Base-by-base conservation (phyloP, 1,140 invertebrate species). In the Macrocentrus cingulum region DNA sequence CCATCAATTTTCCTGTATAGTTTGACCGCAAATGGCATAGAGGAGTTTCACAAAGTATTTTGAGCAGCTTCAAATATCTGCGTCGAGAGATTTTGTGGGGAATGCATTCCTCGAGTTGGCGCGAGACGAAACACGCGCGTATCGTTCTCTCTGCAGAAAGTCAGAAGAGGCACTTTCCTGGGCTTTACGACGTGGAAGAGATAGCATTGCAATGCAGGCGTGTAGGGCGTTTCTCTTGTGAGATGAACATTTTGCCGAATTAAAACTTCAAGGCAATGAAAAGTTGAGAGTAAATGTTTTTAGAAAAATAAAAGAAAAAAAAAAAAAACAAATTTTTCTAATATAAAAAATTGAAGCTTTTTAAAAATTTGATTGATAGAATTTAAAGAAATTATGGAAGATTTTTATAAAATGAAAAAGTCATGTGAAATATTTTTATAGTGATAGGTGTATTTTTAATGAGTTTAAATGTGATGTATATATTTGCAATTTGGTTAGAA, bases 111-210 rank as follows among this genome's bases (percentile, higher is more conserved):
- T 4, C 36, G 22, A 15, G 19, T 29, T 23, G 20, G n/a, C 8
- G 45, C 45, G 20, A 48, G 22, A 48, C 45, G 22, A 48, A 48
- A 48, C 36, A 39, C 36, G n/a, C n/a, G n/a, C n/a, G 36, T 48
- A 48, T 48, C 19, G 19, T 20, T 13, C 19, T 11, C 19, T 23
- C 20, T 25, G n/a, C n/a, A 23, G 9, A 23, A 48, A 23, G 22
- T 48, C 22, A 23, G 20, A 45, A n/a, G n/a, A 48, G 45, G 19
- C 13, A 13, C 22, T 48, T 23, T 48, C 20, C n/a, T n/a, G n/a
- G 20, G 45, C 22, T 48, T 48, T 48, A 48, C 22, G 22, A 48
- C 22, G 45, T 23, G 45, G 45, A 48, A 48, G 45, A 48, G 45
- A 48, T 48, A 48, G 20, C 45, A 23, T 23, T 48, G 9, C n/a